These are phyloP conservation scores for Lepidochitona cinerea DNA, from an alignment of 2,888 invertebrate species.

Conservation along the genomic window DNA sequence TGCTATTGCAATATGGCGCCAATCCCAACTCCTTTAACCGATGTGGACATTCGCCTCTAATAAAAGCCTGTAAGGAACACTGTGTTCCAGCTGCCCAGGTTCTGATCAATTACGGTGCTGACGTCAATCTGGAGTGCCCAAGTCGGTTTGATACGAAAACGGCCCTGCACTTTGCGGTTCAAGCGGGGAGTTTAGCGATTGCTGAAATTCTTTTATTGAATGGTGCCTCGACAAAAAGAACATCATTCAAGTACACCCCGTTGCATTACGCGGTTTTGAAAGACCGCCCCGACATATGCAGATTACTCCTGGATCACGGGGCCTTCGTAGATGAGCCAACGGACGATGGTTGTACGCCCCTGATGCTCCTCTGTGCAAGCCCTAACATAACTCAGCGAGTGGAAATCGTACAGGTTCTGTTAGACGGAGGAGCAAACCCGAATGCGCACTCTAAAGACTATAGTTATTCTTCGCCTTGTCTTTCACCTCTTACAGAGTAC, in stretches of 20 bases:
- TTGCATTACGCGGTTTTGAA: conserved; percentile 86
- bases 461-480: conserved; percentile 75
- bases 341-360: conserved; percentile 68
- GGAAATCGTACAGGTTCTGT: conserved; percentile 54
- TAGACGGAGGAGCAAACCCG: conserved; percentile 60
- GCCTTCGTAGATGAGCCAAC: conserved; percentile 72
- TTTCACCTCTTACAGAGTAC: conserved; percentile 87
- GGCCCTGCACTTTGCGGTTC: conserved; percentile 89
- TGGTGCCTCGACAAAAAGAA: conserved; percentile 81
- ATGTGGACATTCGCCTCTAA: conserved; percentile 89
- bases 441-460: conserved; percentile 73
- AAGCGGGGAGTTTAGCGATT: conserved; percentile 80
- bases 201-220: conserved; percentile 86
- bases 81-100: conserved; percentile 68
- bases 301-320: conserved; percentile 69
- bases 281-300: conserved; percentile 63
- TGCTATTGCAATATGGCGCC: conserved; percentile 88
- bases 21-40: conserved; percentile 89
- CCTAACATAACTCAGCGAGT: conserved; percentile 52
- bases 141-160: conserved; percentile 89
- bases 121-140: conserved; percentile 88
- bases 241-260: conserved; percentile 80
- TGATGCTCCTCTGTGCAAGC: conserved; percentile 70
- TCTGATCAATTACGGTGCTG: conserved; percentile 85
- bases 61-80: conserved; percentile 84